Evolutionary conservation across 2,113 vertebrate species (phyloP).

Genomic region (Pteronura brasiliensis): DNA sequence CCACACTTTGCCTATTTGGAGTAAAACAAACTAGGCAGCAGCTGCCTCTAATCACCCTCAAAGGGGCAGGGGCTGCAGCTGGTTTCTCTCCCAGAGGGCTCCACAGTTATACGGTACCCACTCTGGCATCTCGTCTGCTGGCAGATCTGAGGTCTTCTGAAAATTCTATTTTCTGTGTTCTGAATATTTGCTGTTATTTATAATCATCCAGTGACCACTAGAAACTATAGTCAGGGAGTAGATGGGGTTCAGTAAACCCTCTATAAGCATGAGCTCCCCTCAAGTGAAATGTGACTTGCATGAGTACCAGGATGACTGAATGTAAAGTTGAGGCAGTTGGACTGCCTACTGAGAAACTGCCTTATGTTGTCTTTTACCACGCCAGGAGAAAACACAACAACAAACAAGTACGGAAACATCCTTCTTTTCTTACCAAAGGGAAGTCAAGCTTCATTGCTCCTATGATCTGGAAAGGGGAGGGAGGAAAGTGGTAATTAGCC

Average conservation of each 20-base stretch:
- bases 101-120: not conserved
- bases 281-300: not conserved
- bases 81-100: slow-evolving; percentile 34
- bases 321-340: not conserved
- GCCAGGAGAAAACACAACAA: not conserved
- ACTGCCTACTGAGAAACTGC: not conserved
- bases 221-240: not conserved
- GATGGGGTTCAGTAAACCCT: not conserved
- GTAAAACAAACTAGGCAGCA: slow-evolving; percentile 54
- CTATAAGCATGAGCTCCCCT: not conserved
- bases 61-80: slow-evolving; percentile 9
- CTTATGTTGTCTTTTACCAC: not conserved
- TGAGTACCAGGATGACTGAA: not conserved
- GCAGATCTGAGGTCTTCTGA: slow-evolving; percentile 24
- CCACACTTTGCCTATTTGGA: not conserved
- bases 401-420: not conserved
- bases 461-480: not conserved
- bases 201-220: slow-evolving; percentile 41
- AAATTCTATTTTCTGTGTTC: slow-evolving; percentile 41
- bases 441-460: not conserved
- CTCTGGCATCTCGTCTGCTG: slow-evolving; percentile 26
- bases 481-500: not conserved
- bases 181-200: slow-evolving; percentile 29
- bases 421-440: not conserved
- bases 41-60: slow-evolving; percentile 22